Evolutionary conservation across 2,888 invertebrate species (phyloP).

Genomic region (Anodontia alba): DNA sequence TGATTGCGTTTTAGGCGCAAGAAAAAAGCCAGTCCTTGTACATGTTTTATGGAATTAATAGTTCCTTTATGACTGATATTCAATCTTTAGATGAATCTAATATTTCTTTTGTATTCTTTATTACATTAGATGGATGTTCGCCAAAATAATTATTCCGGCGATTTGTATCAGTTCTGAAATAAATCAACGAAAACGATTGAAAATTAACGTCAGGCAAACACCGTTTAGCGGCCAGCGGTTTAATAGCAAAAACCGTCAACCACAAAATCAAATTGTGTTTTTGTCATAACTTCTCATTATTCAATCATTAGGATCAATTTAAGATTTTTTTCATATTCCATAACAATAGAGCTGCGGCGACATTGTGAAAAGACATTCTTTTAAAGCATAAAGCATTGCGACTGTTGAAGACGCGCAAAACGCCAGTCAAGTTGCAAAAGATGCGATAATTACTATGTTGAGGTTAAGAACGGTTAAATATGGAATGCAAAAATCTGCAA

Average conservation of each 20-base stretch:
- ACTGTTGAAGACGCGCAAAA: constrained; percentile 1
- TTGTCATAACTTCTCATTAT: constrained; percentile 52
- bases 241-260: constrained; percentile 28
- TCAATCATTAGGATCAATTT: constrained; percentile 58
- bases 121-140: constrained; percentile 12
- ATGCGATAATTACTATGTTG: constrained; percentile 8
- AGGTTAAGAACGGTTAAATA: constrained; percentile 9
- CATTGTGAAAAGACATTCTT: neutral
- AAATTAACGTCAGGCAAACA: constrained; percentile 12
- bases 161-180: constrained; percentile 11
- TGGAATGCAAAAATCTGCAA: constrained; percentile 39
- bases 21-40: neutral
- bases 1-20: too few species aligned
- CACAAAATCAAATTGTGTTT: constrained; percentile 49
- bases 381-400: neutral
- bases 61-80: neutral
- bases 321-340: constrained; percentile 21
- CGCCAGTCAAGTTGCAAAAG: neutral
- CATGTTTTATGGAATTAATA: constrained; percentile 11
- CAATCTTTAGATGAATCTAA: constrained; percentile 15
- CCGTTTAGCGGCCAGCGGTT: constrained; percentile 16
- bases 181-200: constrained; percentile 21
- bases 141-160: constrained; percentile 9
- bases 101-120: constrained; percentile 16
- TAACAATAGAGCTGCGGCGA: neutral